Percentiles rank a stretch among this genome's conserved stretches.
These are phyloP conservation scores for Homarus gammarus DNA, from an alignment of 2,888 invertebrate species.

Conservation along the genomic window DNA sequence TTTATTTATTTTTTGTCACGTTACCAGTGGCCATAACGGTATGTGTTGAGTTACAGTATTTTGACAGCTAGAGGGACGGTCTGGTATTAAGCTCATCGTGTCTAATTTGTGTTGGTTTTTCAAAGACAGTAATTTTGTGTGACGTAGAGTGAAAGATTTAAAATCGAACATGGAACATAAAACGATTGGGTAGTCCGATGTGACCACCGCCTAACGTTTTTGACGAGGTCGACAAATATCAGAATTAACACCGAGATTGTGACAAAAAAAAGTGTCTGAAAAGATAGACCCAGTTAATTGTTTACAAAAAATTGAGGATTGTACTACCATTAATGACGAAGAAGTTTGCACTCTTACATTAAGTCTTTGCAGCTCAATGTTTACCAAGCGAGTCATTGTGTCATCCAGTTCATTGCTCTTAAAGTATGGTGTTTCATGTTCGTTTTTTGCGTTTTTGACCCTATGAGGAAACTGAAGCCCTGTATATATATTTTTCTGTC, in stretches of 20 bases:
- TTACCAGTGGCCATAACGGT: constrained; percentile 33
- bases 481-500: constrained; percentile 64
- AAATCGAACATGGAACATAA: constrained; percentile 68
- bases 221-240: no score
- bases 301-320: no score
- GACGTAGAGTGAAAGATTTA: constrained; percentile 54
- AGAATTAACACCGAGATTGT: no score
- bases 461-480: constrained; percentile 36
- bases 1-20: constrained; percentile 12
- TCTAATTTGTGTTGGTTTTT: constrained; percentile 58
- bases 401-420: constrained; percentile 50
- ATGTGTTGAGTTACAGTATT: constrained; percentile 56
- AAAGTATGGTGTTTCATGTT: constrained; percentile 68
- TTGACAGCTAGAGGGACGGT: constrained; percentile 49
- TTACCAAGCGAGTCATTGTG: constrained; percentile 28
- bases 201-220: neutral
- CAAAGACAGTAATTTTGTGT: constrained; percentile 55
- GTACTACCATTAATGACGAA: neutral
- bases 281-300: no score
- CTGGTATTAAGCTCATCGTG: constrained; percentile 60
- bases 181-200: constrained; percentile 19
- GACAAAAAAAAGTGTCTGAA: no score
- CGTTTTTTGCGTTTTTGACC: constrained; percentile 61
- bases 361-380: constrained; percentile 8
- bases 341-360: neutral